Base-by-base conservation (phyloP, 2,113 vertebrate species). In the Capreolus pygargus region DNA sequence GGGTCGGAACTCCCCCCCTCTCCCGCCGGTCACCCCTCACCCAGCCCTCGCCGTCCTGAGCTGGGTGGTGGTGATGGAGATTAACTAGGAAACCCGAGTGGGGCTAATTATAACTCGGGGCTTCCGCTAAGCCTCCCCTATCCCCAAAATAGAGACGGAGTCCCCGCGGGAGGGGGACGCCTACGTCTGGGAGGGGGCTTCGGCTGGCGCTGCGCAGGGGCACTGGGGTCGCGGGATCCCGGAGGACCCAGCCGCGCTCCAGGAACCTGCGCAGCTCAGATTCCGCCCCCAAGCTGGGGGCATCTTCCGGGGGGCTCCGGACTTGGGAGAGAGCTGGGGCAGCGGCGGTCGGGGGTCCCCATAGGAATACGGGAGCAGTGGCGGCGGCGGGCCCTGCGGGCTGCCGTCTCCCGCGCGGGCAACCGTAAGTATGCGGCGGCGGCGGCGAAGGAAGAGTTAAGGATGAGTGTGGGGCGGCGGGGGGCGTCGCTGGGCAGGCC, bases 91-190 rank as follows among this genome's bases (percentile, higher is more conserved):
- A 98, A 98, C 96, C 93, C 94, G 96, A 98, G 98, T 93, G 97
- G n/a, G 79, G 86, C 96, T 98, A 98, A 98, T 98, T 98, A 97
- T 98, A 98, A 97, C 97, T 96, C 96, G 93, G 97, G 96, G 98
- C 98, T 98, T 98, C 98, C 98, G 98, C 86, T 82, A 86, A 93
- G 81, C 92, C 97, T 83, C 86, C 94, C 89, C 91, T 97, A n/a
- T n/a, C 95, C 89, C 33, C 28, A n/a, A 81, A 85, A 94, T 50
- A 91, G 94, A 93, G 94, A 94, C 88, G 89, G 93, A 96, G 93
- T 97, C 95, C 94, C 94, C 74, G 74, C 57, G 84, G 96, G 83
- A 95, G 92, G 93, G 93, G 97, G 87, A 82, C 82, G 70, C 82
- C 94, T 52, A 79, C 86, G 93, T 79, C 95, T 82, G 28, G 43